Base-by-base conservation (phyloP, 2,797 vertebrate species). In the Clangula hyemalis region DNA sequence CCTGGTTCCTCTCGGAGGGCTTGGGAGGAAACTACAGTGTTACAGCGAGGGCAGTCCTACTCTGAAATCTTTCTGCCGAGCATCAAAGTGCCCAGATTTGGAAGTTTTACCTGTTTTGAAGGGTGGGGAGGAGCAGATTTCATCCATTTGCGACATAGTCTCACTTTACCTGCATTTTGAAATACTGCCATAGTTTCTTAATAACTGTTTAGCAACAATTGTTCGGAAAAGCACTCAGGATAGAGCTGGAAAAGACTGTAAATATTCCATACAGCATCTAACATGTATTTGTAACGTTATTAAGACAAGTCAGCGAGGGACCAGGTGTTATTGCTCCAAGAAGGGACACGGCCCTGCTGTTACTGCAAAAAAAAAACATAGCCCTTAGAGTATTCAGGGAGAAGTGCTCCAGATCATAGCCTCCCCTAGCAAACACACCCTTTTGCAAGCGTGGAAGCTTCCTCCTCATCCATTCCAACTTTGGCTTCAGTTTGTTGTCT, bases 381-480 rank as follows among this genome's bases (percentile, higher is more conserved):
- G 11, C 5, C 25, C 38, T 74, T 41, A 25, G 47, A 65, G 17
- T 49, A 15, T 41, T 80, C 47, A 49, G 41, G 65, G 75, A 62
- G 64, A 57, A 92, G 51, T 38, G 16, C 13, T 58, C 32, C 58
- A 39, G 54, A 20, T 65, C 32, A 12, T 18, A 43, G 43, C 66
- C 91, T 74, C 60, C 56, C 49, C 49, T 87, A 66, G 73, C 80
- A 51, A 88, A 88, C 36, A 39, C 22, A 13, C 27, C 27, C 32
- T 75, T 82, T 75, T 96, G 90, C 65, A 90, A 68, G 87, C 45
- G 60, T 85, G 82, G 54, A 90, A 79, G 45, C 78, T 93, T 61
- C 71, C 71, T 96, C 92, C 93, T 94, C 62, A 87, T 90, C 92
- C 68, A 34, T 76, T 92, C 65, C 68, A 93, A 87, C 49, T 90